phyloP scores from a whole-genome alignment of 2,113 vertebrate species.

The Phalacrocorax aristotelis region DNA sequence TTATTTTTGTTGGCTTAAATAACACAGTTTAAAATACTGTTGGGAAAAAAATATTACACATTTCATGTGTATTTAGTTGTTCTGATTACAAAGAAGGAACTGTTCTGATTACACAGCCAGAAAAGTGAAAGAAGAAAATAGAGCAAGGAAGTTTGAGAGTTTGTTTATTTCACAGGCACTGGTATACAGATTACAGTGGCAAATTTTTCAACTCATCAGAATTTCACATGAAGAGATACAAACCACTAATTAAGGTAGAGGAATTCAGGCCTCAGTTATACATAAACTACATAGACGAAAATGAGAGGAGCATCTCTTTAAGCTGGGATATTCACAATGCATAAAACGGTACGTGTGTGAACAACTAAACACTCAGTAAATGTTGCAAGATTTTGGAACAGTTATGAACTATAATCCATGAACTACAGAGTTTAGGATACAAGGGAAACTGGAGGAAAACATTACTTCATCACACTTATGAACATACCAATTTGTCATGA shows the following conservation, averaged over 20 bases:
- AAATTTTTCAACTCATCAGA: slow-evolving; percentile 1
- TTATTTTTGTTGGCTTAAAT: not conserved
- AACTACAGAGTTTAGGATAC: not conserved
- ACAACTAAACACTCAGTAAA: not conserved
- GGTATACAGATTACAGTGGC: not conserved
- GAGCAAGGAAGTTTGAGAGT: not conserved
- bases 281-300: not conserved
- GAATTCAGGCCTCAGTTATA: not conserved
- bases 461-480: not conserved
- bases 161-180: slow-evolving; percentile 14
- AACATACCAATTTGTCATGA: not conserved
- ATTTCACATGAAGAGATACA: not conserved
- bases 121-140: not conserved
- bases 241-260: not conserved
- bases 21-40: not conserved
- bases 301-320: not conserved
- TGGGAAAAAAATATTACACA: not conserved
- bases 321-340: not conserved
- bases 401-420: not conserved
- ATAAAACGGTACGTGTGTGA: not conserved
- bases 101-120: not conserved
- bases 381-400: not conserved
- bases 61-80: not conserved
- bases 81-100: not conserved
- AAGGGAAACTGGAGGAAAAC: not conserved